Conservation (phyloP, 2,113 vertebrate genomes). For the Dicaeum eximium region DNA sequence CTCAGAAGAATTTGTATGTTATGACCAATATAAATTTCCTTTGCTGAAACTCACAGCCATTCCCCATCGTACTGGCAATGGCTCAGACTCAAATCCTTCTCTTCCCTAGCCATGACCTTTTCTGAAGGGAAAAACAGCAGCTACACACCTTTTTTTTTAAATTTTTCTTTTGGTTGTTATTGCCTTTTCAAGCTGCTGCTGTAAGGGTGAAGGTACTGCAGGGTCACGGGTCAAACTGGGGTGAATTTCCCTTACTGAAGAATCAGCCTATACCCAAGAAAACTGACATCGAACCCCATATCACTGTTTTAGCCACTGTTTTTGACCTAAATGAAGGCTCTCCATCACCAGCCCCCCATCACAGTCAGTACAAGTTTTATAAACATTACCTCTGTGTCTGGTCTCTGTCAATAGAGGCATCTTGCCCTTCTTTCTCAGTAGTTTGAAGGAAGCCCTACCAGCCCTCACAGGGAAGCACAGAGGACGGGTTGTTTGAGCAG, state of each 20-base stretch:
- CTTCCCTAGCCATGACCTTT: neutral
- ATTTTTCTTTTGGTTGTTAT: neutral
- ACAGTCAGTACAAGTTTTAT: neutral
- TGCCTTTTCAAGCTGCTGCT: neutral
- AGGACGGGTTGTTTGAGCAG: neutral
- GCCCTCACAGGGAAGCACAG: neutral
- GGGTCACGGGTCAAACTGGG: neutral
- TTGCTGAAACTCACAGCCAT: neutral
- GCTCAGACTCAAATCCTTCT: neutral
- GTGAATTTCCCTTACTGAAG: neutral
- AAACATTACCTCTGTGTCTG: neutral
- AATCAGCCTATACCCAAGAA: neutral
- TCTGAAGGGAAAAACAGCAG: neutral
- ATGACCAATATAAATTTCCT: neutral
- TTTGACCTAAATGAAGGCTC: neutral
- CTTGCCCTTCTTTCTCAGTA: neutral
- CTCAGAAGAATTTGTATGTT: neutral
- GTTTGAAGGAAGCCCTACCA: neutral
- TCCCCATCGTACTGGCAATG: neutral
- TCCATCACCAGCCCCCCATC: neutral
- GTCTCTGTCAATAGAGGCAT: neutral
- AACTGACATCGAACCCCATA: neutral
- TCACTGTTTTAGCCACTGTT: neutral
- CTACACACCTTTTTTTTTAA: neutral
- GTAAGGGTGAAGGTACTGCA: neutral